Base-by-base conservation (phyloP, 2,888 invertebrate genomes). In the Thera britannica region DNA sequence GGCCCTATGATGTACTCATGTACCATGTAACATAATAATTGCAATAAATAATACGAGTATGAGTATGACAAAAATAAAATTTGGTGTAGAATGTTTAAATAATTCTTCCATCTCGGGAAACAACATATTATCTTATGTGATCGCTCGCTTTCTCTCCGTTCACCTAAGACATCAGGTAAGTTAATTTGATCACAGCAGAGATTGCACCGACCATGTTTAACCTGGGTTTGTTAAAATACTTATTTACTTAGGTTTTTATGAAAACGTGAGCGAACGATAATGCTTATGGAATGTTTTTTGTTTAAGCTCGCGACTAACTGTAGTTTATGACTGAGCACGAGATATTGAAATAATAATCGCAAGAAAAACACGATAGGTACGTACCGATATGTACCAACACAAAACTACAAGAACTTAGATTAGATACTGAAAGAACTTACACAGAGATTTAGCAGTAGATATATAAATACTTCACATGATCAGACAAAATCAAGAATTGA, bases 131-230 rank as follows among this genome's bases (percentile, higher is more conserved):
- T 44, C 5, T 44, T 5, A 9, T 9, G 44, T 9, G 2, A 46
- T 46, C 44, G 9, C 9, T 2, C 44, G 44, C 44, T 44, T 8
- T 23, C 44, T 54, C 7, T 56, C 62, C 5, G n/a, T 9, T 11
- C 55, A 34, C 11, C 23, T 58, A 54, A 23, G 58, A 54, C 58
- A 54, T 52, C 2, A 48, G 6, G 81, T 84, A 82, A 84, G 83
- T 85, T 89, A 87, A 89, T 89, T 90, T 89, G 90, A 90, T 90
- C 84, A 77, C 75, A 76, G 75, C 76, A 75, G 71, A 87, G 90
- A 89, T 90, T 85, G 86, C 79, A 68, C 34, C 48, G 73, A 66
- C 48, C 61, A 52, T 52, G 44, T 61, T 87, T 87, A 87, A 85
- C 85, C 85, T 83, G 84, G 85, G 83, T 88, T 88, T 81, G 85